Evolutionary conservation across 2,113 vertebrate species (phyloP).

Genomic region (Pedetes capensis): DNA sequence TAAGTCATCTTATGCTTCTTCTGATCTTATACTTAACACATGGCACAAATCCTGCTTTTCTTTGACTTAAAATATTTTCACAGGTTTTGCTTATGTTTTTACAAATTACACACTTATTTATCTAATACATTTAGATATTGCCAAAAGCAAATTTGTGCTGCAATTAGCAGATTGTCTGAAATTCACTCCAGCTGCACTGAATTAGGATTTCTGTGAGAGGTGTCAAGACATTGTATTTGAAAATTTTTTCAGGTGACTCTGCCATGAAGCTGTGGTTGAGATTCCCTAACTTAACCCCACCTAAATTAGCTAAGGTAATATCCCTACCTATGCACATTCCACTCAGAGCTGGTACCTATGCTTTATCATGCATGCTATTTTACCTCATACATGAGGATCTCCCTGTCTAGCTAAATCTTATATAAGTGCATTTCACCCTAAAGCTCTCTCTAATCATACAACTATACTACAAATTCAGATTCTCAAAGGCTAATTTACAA

Average conservation of each 20-base stretch:
- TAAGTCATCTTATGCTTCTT: not conserved
- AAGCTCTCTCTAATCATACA: not conserved
- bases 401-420: not conserved
- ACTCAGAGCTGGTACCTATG: not conserved
- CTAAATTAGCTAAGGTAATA: not conserved
- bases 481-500: slow-evolving; percentile 3
- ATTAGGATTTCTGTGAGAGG: not conserved
- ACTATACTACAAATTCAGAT: not conserved
- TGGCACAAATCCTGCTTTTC: not conserved
- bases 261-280: not conserved
- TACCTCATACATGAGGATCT: not conserved
- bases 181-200: not conserved
- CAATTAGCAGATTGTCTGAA: not conserved
- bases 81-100: not conserved
- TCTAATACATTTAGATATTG: not conserved
- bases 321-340: rapidly evolving
- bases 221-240: not conserved
- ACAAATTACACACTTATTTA: not conserved
- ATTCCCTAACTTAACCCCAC: not conserved
- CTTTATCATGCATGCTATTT: not conserved
- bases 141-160: not conserved
- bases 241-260: not conserved
- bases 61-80: not conserved
- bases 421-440: not conserved
- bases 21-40: not conserved